Evolutionary conservation across 2,113 vertebrate species (phyloP).

Genomic region (Hymenochirus boettgeri): DNA sequence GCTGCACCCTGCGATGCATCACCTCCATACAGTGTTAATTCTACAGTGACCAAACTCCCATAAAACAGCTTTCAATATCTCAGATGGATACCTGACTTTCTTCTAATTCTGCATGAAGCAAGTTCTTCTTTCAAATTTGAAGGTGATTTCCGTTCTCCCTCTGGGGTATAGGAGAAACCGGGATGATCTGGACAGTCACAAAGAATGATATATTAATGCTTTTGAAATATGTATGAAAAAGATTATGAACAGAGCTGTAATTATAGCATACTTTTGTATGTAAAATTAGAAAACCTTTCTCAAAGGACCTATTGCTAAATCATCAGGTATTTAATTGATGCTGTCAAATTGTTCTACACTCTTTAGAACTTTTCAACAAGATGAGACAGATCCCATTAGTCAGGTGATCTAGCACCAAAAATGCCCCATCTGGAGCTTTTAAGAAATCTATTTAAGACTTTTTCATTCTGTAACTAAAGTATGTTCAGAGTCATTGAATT

Average conservation of each 20-base stretch:
- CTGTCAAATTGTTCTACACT: no score
- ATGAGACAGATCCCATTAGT: background rate
- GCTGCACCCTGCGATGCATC: no score
- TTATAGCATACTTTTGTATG: background rate
- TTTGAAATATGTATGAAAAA: background rate
- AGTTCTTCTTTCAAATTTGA: slow-evolving; percentile 73
- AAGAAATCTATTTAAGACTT: no score
- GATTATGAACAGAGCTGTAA: background rate
- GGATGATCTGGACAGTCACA: slow-evolving; percentile 74
- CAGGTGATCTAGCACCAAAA: no score
- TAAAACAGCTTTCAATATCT: background rate
- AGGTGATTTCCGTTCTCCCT: slow-evolving; percentile 66
- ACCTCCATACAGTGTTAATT: no score
- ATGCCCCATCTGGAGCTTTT: no score
- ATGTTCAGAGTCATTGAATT: no score
- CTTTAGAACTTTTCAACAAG: no score
- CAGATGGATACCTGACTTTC: slow-evolving; percentile 77
- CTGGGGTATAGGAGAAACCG: slow-evolving; percentile 81
- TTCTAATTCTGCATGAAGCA: slow-evolving; percentile 72
- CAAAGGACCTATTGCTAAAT: background rate
- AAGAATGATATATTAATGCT: background rate
- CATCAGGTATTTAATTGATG: background rate
- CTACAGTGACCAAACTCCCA: background rate
- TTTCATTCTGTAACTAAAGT: no score
- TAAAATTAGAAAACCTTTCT: no score